Evolutionary conservation across 2,797 vertebrate species (phyloP), one percentile per base, ranked within the genome.

Genomic region (Anguilla pacifica): DNA sequence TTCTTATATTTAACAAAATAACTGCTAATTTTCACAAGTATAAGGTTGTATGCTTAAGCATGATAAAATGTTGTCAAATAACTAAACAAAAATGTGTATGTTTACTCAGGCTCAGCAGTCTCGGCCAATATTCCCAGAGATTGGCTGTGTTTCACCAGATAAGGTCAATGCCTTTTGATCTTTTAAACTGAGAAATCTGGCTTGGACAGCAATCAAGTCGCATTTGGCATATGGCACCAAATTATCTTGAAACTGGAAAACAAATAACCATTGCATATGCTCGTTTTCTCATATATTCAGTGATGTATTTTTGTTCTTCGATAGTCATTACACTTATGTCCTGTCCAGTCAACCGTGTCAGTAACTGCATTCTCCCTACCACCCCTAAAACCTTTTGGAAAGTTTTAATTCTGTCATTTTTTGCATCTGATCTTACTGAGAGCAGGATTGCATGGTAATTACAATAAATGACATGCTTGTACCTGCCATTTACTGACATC

Each of bases 81-180:
- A 53, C 51, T 53, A 0, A 53, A 13, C 7, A 59, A 59, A 59
- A 17, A 17, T 59, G 57, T 59, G 17, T 19, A 3, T 59, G 15
- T 59, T 59, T 59, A 59, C 57, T 59, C 15, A 17, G 15, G 17
- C 57, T 59, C 17, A 59, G 15, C 17, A 59, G 15, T 70, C 64
- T 28, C 7, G 2, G 64, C 25, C 64, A 70, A 10, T 28, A 28
- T 28, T 70, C n/a, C 22, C n/a, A 25, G 22, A 28, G 22, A 28
- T 2, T 70, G 64, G 64, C 25, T 70, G 64, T 28, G n/a, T 28
- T 70, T 70, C 25, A 0, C 9, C 64, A 70, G n/a, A 70, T 70
- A 70, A n/a, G n/a, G 64, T 28, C 64, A 70, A 70, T 28, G 64
- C 64, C n/a, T 70, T 70, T 70, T 70, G 64, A 70, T 70, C 64